Base-by-base conservation (phyloP, 2,797 vertebrate species). In the Melanotaenia pygmaea region DNA sequence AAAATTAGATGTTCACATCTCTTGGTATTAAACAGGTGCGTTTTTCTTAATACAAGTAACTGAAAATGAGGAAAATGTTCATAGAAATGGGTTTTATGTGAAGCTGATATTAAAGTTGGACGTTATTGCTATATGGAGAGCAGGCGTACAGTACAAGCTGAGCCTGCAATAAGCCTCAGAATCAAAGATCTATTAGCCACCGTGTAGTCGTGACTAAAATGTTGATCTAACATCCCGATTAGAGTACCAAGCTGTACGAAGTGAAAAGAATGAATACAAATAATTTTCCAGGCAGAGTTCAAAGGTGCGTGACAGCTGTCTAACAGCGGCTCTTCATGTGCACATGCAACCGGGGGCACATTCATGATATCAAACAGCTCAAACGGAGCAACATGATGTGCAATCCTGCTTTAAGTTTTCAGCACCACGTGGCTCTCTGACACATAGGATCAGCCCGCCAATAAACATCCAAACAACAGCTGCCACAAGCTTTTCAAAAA, bases 281-380 rank as follows among this genome's bases (percentile, higher is more conserved):
- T 40, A 86, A 90, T 35, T 90, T 86, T 82, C 66, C 79, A 86
- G 75, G 64, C 77, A 20, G 72, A 80, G 83, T 83, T 90, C 76
- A 91, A 86, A 85, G 86, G 82, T 83, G 71, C 75, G 70, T 89
- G 93, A 91, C 89, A 93, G 86, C 86, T 85, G 80, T 3, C 8
- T 84, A 93, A 94, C 85, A 92, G 80, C 50, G 93, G 90, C 88
- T 89, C 83, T 84, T 93, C 86, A 91, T 92, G 72, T 87, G 80
- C 88, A 74, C 76, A 84, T 71, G 87, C 87, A 80, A 90, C 86
- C 82, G 1, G 86, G 87, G 86, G 83, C 85, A 34, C 81, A 77
- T 90, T n/a, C 86, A 79, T 72, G 82, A 89, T 93, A 94, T 92
- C 70, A 81, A 91, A 92, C 90, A 80, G 86, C 87, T 81, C 80